Evolutionary conservation across 2,797 vertebrate genomes (phyloP), one percentile per base, ranked within the genome.

Genomic region (Falco concolor): DNA sequence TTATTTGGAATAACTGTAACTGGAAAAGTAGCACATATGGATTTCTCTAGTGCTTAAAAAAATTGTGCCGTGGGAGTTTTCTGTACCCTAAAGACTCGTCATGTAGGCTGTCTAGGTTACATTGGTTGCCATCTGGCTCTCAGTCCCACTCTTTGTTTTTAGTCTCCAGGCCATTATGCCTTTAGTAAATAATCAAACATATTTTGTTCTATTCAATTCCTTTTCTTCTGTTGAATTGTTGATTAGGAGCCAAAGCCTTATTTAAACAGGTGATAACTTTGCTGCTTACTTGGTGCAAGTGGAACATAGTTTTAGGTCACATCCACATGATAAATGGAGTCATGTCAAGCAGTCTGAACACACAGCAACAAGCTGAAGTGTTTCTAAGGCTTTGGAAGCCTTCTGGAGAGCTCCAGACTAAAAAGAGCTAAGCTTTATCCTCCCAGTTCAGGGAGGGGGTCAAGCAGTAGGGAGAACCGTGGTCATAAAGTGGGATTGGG

Each of bases 261-360:
- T 93, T 97, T 97, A 90, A 95, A 90, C 89, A 96, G 93, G 93
- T 96, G 96, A 96, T 52, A 94, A 49, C 47, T 94, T 84, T 68
- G 38, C 72, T 94, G 63, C 83, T 87, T 87, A 56, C 76, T 91
- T 68, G 81, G 61, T 90, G 69, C 75, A 68, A 80, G 49, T 56
- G 54, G 36, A 70, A 89, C 50, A 45, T 8, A 42, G 34, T 32
- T 96, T 92, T 83, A 87, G 64, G 86, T 83, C 88, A 95, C 84
- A 87, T 95, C 90, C 79, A 79, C 57, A 61, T 40, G 68, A 92
- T 75, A 92, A 92, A 93, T 22, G 57, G 49, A 89, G 77, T 84
- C 60, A 47, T 44, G 54, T 44, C 67, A 73, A 94, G 91, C 63
- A 68, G 81, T 28, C 18, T 69, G 72, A 89, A 69, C 38, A 61